Conservation (phyloP, 2,888 invertebrate species). For the Piscicola geometra region DNA sequence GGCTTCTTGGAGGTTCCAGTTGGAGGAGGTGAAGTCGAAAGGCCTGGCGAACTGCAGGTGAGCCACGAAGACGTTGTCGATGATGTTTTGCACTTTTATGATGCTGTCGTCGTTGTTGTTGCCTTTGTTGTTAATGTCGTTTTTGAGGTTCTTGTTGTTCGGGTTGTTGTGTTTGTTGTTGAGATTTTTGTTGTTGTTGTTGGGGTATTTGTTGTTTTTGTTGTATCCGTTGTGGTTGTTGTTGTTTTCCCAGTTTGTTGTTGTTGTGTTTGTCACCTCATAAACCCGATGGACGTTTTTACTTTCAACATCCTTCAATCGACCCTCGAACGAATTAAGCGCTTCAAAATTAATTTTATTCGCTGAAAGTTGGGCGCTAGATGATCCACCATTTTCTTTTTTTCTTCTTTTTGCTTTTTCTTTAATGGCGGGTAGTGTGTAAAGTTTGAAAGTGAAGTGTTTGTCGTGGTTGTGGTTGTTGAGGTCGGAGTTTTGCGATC, state of each 20-base stretch:
- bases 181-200: too few relatives aligned
- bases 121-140: too few relatives aligned
- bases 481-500: background rate
- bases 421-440: background rate
- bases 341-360: too few relatives aligned
- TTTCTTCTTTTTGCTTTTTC: background rate
- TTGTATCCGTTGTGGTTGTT: too few relatives aligned
- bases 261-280: too few relatives aligned
- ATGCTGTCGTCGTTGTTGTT: background rate
- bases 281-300: too few relatives aligned
- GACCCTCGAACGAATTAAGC: too few relatives aligned
- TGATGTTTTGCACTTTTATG: constrained; percentile 41
- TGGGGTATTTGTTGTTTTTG: too few relatives aligned
- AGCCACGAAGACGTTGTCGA: constrained; percentile 43
- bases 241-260: too few relatives aligned
- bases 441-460: background rate
- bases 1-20: constrained; percentile 39
- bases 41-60: constrained; percentile 49
- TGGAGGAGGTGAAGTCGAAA: constrained; percentile 43
- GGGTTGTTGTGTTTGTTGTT: background rate
- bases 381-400: too few relatives aligned
- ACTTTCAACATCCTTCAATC: too few relatives aligned
- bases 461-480: constrained; percentile 33
- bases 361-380: too few relatives aligned
- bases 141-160: constrained; percentile 37